Percentiles rank a stretch among this genome's conserved stretches.
phyloP scores from a whole-genome alignment of 2,797 vertebrate genomes.

The Siniperca obscura region DNA sequence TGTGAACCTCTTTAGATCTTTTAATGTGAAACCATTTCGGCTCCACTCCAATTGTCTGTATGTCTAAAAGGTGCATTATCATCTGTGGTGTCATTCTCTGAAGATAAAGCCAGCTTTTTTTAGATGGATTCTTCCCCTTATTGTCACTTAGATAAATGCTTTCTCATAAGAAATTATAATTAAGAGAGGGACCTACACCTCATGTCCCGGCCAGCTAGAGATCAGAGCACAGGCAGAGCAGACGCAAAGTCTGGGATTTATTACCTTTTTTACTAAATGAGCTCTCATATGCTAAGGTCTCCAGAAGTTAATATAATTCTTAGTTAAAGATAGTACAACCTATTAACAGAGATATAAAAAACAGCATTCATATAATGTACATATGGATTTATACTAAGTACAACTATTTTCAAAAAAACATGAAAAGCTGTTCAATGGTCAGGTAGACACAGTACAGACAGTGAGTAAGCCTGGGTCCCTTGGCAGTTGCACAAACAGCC shows the following conservation, averaged over 20 bases:
- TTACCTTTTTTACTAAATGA: conserved; percentile 35
- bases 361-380: too few species aligned
- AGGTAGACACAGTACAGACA: not conserved
- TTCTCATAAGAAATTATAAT: conserved; percentile 52
- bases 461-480: conserved; percentile 1
- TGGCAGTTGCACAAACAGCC: conserved; percentile 11
- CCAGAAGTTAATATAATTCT: conserved; percentile 38
- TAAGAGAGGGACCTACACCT: conserved; percentile 29
- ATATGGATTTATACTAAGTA: conserved; percentile 6
- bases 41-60: conserved; percentile 9
- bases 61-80: not conserved
- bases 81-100: conserved; percentile 19
- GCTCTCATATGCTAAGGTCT: conserved; percentile 25
- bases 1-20: conserved; percentile 16
- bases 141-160: conserved; percentile 53
- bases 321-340: not conserved
- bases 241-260: conserved; percentile 46
- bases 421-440: conserved; percentile 1
- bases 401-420: conserved; percentile 2
- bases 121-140: conserved; percentile 30
- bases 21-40: conserved; percentile 1
- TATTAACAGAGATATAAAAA: conserved; percentile 11
- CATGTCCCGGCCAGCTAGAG: conserved; percentile 32
- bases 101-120: not conserved
- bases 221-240: conserved; percentile 18